Percentiles rank a stretch among this genome's conserved stretches.
These are phyloP conservation scores for Planiliza haematocheilus DNA, from an alignment of 2,113 vertebrate genomes.

Conservation along the genomic window DNA sequence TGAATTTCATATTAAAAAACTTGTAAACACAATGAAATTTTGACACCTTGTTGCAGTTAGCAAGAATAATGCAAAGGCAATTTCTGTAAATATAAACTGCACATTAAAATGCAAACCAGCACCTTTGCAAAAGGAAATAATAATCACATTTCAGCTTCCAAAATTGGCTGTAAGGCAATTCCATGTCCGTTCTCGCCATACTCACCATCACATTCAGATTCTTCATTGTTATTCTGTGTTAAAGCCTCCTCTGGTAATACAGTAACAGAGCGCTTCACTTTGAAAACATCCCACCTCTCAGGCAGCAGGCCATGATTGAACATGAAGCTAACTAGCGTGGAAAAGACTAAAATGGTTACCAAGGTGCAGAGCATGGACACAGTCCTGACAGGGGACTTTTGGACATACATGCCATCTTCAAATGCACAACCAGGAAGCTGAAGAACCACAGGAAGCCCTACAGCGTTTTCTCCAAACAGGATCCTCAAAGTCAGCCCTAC, in stretches of 20 bases:
- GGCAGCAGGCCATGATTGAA: constrained; percentile 78
- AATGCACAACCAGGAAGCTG: constrained; percentile 74
- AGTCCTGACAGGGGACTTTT: constrained; percentile 81
- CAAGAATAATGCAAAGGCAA: too few relatives aligned
- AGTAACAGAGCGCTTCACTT: constrained; percentile 28
- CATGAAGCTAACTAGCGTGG: constrained; percentile 53
- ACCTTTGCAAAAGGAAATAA: not conserved
- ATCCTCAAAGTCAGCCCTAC: constrained; percentile 78
- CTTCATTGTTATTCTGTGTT: constrained; percentile 4
- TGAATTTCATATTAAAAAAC: too few relatives aligned
- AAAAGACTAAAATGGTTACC: constrained; percentile 60
- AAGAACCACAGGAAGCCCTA: constrained; percentile 62
- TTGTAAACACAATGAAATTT: too few relatives aligned
- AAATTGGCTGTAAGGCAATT: constrained; percentile 33
- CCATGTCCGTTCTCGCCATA: constrained; percentile 5
- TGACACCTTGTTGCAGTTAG: too few relatives aligned
- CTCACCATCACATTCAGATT: constrained; percentile 8
- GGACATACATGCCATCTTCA: constrained; percentile 64
- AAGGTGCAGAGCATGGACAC: constrained; percentile 75
- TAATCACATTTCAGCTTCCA: not conserved
- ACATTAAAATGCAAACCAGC: not conserved
- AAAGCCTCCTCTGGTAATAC: not conserved
- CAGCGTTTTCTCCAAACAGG: constrained; percentile 75
- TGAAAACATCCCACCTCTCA: constrained; percentile 77
- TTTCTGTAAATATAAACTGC: too few relatives aligned